A percentile compares a stretch with the other conserved stretches of the same genome.
Conservation (phyloP, 2,888 invertebrate genomes). For the Timema cristinae region DNA sequence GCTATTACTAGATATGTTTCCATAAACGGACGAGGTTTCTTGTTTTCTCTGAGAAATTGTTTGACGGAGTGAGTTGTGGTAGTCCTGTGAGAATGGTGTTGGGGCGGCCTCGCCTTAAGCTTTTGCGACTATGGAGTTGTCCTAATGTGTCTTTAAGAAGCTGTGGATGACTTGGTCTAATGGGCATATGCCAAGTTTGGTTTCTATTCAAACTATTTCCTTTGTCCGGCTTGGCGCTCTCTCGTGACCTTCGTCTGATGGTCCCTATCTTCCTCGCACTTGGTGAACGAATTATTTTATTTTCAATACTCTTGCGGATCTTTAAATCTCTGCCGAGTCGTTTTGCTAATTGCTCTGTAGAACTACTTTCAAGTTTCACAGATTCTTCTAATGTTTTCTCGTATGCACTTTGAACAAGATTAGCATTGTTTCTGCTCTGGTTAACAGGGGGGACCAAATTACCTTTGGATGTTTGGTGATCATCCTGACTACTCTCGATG, state of each 20-base stretch:
- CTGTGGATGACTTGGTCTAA: background rate
- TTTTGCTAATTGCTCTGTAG: slow-evolving; percentile 66
- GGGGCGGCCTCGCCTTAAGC: slow-evolving; percentile 51
- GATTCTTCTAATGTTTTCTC: slow-evolving; percentile 69
- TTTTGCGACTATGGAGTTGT: slow-evolving; percentile 52
- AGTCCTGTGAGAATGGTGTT: slow-evolving; percentile 48
- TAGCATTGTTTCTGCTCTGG: slow-evolving; percentile 40
- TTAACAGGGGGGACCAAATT: slow-evolving; percentile 18
- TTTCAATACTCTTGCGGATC: slow-evolving; percentile 64
- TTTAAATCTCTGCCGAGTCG: slow-evolving; percentile 68
- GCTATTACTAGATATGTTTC: no score
- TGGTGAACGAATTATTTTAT: slow-evolving; percentile 70
- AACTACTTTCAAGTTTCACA: slow-evolving; percentile 51
- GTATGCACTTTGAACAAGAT: slow-evolving; percentile 67
- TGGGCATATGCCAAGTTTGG: slow-evolving; percentile 13
- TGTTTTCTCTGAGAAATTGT: background rate
- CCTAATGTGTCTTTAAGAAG: background rate
- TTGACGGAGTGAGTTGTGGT: slow-evolving; percentile 38
- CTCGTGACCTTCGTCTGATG: slow-evolving; percentile 67
- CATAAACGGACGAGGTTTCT: background rate
- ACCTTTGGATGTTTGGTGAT: slow-evolving; percentile 35
- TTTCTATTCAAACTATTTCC: slow-evolving; percentile 12
- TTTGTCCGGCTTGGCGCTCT: slow-evolving; percentile 40
- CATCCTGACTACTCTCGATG: slow-evolving; percentile 37
- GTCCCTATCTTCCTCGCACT: slow-evolving; percentile 78